phyloP scores from a whole-genome alignment of 2,113 vertebrate genomes.

The Aptenodytes forsteri region DNA sequence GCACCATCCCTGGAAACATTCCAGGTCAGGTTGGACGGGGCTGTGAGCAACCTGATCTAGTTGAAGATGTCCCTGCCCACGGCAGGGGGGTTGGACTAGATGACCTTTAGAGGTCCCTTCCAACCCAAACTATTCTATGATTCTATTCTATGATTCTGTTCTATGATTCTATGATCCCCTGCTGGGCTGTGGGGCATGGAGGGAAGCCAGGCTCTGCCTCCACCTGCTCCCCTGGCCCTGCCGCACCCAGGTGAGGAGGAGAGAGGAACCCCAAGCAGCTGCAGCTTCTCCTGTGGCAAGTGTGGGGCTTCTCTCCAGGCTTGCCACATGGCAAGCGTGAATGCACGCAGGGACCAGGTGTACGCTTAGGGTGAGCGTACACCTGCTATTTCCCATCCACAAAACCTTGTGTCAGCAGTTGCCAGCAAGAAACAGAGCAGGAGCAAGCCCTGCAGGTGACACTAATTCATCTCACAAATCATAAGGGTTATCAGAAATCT shows the following conservation, averaged over 20 bases:
- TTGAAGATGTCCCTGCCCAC: too few relatives aligned
- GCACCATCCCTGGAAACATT: too few relatives aligned
- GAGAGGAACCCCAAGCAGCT: neutral
- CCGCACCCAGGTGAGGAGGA: neutral
- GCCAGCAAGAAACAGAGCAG: neutral
- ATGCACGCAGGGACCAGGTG: fast-evolving
- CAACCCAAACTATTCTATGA: too few relatives aligned
- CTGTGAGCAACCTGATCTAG: too few relatives aligned
- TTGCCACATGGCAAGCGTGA: fast-evolving
- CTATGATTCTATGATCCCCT: neutral
- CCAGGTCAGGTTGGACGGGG: too few relatives aligned
- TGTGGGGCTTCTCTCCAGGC: neutral
- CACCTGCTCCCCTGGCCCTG: fast-evolving
- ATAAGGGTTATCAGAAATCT: neutral
- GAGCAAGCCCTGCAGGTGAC: neutral
- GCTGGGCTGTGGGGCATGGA: fast-evolving
- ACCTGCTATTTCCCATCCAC: neutral
- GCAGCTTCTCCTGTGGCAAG: neutral
- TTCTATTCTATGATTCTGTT: too few relatives aligned
- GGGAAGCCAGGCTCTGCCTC: neutral
- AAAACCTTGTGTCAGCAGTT: neutral
- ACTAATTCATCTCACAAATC: neutral
- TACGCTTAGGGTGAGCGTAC: too few relatives aligned
- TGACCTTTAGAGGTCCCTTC: too few relatives aligned
- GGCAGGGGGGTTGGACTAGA: too few relatives aligned